A percentile compares a stretch with the other conserved stretches of the same genome.
Conservation (phyloP, 1,140 invertebrate species). For the Drosophila insularis region DNA sequence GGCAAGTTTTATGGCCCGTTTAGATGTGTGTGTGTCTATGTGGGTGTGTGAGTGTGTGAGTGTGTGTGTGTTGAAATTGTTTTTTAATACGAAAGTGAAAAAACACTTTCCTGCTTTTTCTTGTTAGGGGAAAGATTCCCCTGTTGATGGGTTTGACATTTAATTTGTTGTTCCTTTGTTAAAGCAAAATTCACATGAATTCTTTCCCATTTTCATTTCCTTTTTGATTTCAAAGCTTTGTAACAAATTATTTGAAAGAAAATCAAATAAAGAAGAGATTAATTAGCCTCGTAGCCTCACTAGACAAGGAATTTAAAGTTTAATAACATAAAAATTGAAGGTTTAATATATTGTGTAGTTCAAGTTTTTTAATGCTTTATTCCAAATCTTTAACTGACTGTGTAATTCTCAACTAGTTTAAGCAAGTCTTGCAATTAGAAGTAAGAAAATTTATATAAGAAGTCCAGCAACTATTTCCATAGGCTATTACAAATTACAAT, state of each 20-base stretch:
- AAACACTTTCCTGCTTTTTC: constrained; percentile 35
- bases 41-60: constrained; percentile 53
- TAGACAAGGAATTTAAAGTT: too few species aligned
- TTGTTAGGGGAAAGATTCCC: constrained; percentile 16
- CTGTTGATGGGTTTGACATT: constrained; percentile 58
- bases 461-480: too few species aligned
- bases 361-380: too few species aligned
- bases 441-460: too few species aligned
- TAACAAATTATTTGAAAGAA: not conserved
- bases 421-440: too few species aligned
- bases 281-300: too few species aligned
- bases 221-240: not conserved
- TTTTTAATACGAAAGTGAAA: constrained; percentile 77
- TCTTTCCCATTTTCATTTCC: not conserved
- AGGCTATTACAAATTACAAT: too few species aligned
- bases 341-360: too few species aligned
- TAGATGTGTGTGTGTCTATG: constrained; percentile 58
- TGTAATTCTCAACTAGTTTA: too few species aligned
- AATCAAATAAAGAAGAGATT: too few species aligned
- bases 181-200: constrained; percentile 17
- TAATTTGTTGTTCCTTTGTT: constrained; percentile 72
- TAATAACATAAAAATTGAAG: too few species aligned
- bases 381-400: too few species aligned
- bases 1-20: constrained; percentile 49
- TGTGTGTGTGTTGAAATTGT: constrained; percentile 74